Evolutionary conservation across 1,140 invertebrate species (phyloP).

Genomic region (Cotesia vestalis): DNA sequence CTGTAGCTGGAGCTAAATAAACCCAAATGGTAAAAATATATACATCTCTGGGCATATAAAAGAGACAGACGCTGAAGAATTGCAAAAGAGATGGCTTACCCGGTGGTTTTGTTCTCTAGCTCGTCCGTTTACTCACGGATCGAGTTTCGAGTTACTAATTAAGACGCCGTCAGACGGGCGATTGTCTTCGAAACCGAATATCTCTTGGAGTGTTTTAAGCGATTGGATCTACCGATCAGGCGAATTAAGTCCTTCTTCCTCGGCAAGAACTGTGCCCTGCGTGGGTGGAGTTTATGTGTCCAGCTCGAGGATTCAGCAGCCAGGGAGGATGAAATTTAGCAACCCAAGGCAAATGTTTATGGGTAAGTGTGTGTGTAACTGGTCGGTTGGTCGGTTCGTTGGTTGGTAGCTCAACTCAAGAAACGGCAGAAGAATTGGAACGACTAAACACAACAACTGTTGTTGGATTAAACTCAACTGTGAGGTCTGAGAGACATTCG

Average conservation of each 20-base stretch:
- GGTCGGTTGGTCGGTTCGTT: background rate
- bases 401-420: too few relatives aligned
- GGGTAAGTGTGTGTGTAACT: background rate
- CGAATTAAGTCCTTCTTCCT: slow-evolving; percentile 42
- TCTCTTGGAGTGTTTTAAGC: slow-evolving; percentile 45
- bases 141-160: slow-evolving; percentile 49
- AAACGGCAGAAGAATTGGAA: slow-evolving; percentile 23
- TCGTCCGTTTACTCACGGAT: slow-evolving; percentile 12
- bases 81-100: slow-evolving; percentile 36
- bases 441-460: slow-evolving; percentile 22
- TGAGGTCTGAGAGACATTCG: slow-evolving; percentile 42
- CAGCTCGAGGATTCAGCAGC: too few relatives aligned
- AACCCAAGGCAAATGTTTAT: slow-evolving; percentile 23
- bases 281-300: slow-evolving; percentile 37
- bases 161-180: slow-evolving; percentile 49
- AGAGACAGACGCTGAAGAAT: slow-evolving; percentile 38
- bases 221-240: slow-evolving; percentile 46
- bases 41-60: background rate
- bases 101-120: slow-evolving; percentile 34
- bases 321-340: too few relatives aligned
- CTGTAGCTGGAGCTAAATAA: too few relatives aligned
- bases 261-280: slow-evolving; percentile 31
- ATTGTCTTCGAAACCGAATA: slow-evolving; percentile 52
- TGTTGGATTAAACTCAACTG: slow-evolving; percentile 31
- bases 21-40: background rate